Evolutionary conservation across 2,113 vertebrate species (phyloP), one percentile per base, ranked within the genome.

Genomic region (Nettapus auritus): DNA sequence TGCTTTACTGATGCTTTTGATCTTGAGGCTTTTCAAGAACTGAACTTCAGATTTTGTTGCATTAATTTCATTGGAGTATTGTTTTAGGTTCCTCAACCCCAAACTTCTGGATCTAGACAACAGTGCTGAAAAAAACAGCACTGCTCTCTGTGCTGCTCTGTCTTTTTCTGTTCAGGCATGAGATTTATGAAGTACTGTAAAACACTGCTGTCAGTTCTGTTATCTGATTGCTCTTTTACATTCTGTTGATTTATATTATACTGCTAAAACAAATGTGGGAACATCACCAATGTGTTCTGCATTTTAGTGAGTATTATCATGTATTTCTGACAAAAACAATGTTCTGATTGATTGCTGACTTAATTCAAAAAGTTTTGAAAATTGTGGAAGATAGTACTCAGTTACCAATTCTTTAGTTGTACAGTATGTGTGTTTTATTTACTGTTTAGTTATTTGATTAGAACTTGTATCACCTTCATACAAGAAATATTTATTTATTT

Each of bases 171-270:
- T 89, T 97, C 60, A 94, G 59, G 22, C 46, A 53, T 38, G 55
- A 79, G 82, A 89, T 94, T 94, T 89, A 80, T 62, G 57, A 59
- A 87, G 46, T 36, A 73, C 29, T 62, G 77, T 76, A 63, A 83
- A 90, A 94, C 33, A 50, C 8, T 79, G 33, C 60, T 93, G 82
- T 88, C 89, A 59, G 33, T 82, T 86, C 55, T 92, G 75, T 78
- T 93, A 34, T 84, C 88, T 90, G 87, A 85, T 83, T 94, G 69
- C 33, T 56, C 55, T 95, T 89, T 83, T 86, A 94, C 89, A 46
- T 89, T 67, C 22, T 78, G 40, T 29, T 91, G 91, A 92, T 90
- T 84, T 93, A 88, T 79, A 82, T 74, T 89, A 29, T n/a, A 81
- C 40, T 74, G 28, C 42, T 90, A 86, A 95, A 94, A 92, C 83